phyloP scores from a whole-genome alignment of 30 jellyfish, hydroid and myxozoan genomes.

The Clytia hemisphaerica region DNA sequence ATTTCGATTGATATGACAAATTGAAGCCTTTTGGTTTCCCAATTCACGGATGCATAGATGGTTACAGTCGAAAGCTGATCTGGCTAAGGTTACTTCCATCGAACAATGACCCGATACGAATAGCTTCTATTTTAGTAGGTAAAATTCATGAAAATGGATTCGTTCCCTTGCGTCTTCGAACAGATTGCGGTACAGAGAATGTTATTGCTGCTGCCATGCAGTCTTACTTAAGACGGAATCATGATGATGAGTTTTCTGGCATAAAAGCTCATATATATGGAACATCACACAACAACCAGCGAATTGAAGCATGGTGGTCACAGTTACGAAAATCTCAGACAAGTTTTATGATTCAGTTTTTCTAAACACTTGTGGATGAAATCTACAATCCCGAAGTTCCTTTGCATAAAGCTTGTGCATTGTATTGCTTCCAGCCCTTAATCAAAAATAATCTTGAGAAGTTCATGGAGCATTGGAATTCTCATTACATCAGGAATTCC shows the following conservation, averaged over 20 bases:
- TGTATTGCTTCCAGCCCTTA: no score
- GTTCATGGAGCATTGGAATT: no score
- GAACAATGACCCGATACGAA: slow-evolving; percentile 26
- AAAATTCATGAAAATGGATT: slow-evolving; percentile 9
- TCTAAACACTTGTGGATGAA: no score
- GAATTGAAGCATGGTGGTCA: slow-evolving; percentile 58
- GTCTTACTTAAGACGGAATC: slow-evolving; percentile 22
- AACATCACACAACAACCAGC: slow-evolving; percentile 26
- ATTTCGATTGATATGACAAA: slow-evolving; percentile 40
- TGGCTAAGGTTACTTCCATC: slow-evolving; percentile 37
- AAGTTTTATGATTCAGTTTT: no score
- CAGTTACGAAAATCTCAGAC: slow-evolving; percentile 22
- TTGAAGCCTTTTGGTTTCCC: slow-evolving; percentile 45
- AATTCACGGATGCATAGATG: slow-evolving; percentile 45
- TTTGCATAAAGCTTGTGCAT: no score
- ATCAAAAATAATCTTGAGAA: no score
- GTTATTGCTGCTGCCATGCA: slow-evolving; percentile 30
- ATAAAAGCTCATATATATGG: slow-evolving; percentile 16
- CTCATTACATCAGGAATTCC: no score
- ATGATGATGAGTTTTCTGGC: slow-evolving; percentile 9
- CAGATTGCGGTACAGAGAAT: slow-evolving; percentile 55
- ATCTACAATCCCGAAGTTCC: no score
- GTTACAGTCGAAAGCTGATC: slow-evolving; percentile 41
- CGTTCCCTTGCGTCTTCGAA: slow-evolving; percentile 16
- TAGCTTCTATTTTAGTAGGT: slow-evolving; percentile 6